Evolutionary conservation across 1,140 invertebrate genomes (phyloP).

Genomic region (Drosophila sucinea): DNA sequence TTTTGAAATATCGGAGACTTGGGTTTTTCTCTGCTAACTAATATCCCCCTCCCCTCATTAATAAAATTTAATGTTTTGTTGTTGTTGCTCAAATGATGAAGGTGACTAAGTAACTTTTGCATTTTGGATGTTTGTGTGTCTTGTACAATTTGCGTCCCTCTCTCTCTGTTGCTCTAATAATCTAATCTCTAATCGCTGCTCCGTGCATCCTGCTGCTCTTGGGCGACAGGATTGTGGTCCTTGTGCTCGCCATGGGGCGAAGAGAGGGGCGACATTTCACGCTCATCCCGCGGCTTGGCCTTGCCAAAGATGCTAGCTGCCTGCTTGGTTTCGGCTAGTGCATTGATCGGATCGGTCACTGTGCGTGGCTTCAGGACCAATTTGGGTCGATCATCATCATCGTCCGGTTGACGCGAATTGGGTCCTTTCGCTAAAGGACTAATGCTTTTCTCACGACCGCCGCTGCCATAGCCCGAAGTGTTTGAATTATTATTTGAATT

Average conservation of each 20-base stretch:
- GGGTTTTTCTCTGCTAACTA: too few relatives aligned
- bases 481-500: background rate
- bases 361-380: conserved; percentile 92
- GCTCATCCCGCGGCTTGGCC: conserved; percentile 90
- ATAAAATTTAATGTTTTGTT: background rate
- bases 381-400: conserved; percentile 89
- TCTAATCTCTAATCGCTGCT: background rate
- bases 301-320: conserved; percentile 93
- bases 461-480: background rate
- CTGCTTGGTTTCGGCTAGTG: conserved; percentile 91
- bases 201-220: background rate
- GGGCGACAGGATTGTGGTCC: background rate
- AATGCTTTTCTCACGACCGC: background rate
- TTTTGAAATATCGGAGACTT: too few relatives aligned
- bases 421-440: background rate
- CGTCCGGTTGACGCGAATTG: conserved; percentile 83
- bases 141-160: conserved; percentile 6
- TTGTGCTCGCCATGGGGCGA: conserved; percentile 27
- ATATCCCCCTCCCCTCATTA: background rate
- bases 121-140: background rate
- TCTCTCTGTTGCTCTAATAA: background rate
- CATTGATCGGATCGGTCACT: conserved; percentile 92
- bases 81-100: background rate
- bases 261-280: conserved; percentile 17
- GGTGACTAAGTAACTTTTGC: conserved; percentile 42